Evolutionary conservation across 2,888 invertebrate genomes (phyloP), one percentile per base, ranked within the genome.

Genomic region (Hydroisotoma schaefferi): DNA sequence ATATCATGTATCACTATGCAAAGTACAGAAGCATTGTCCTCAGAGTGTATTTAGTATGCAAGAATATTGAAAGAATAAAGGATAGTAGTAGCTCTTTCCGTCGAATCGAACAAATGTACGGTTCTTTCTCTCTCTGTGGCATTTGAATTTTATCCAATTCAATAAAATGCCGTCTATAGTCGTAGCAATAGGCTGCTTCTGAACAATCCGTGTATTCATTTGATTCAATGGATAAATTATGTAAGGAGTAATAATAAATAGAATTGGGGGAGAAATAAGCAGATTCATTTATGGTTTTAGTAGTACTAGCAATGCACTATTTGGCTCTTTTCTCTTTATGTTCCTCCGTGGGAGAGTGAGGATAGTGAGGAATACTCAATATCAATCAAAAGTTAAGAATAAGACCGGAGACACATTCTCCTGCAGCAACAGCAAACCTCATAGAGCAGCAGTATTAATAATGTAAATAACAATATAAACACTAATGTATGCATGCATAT

Each of bases 21-120:
- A n/a, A n/a, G n/a, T n/a, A n/a, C n/a, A n/a, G n/a, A n/a, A n/a
- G n/a, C n/a, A n/a, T n/a, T n/a, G n/a, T n/a, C n/a, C n/a, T n/a
- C 33, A 47, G 53, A 49, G 61, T 46, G 43, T 43, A 48, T 52
- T 54, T 57, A 61, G 48, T 61, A 56, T 56, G 53, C 52, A 51
- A 57, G 40, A 43, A 49, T 53, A 47, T n/a, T 33, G 53, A n/a
- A n/a, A n/a, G n/a, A 28, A 44, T 40, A 57, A 52, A 37, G 37
- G 52, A 22, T 18, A 20, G 37, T 37, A 52, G 29, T 57, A 10
- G 40, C 20, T 40, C 6, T 6, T 25, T 23, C 10, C 12, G 46
- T 23, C 12, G 46, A 25, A 46, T 46, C 25, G 46, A 46, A 46
- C 6, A 25, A 46, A n/a, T n/a, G n/a, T n/a, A n/a, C n/a, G n/a